phyloP scores from a whole-genome alignment of 2,113 vertebrate genomes.

The Sciurus niger region DNA sequence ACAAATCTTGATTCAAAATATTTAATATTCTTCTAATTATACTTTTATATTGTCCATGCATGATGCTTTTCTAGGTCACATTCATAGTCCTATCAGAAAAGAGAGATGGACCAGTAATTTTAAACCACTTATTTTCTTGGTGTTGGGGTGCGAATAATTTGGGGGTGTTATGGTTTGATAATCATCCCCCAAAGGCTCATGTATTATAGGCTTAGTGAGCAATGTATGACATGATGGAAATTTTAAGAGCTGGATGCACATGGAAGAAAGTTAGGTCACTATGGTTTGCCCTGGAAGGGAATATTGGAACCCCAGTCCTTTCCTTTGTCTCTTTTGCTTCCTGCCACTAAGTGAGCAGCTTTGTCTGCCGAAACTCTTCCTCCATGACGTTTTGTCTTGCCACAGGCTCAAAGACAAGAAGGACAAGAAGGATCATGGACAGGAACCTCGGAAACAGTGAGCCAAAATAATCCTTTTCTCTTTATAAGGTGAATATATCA shows the following conservation, averaged over 20 bases:
- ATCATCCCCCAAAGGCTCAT: no score
- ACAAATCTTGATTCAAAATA: slow-evolving; percentile 29
- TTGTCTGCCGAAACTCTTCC: background rate
- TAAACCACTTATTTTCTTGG: background rate
- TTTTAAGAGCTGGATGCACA: no score
- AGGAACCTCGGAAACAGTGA: background rate
- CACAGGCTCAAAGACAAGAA: background rate
- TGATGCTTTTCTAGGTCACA: background rate
- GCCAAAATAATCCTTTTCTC: background rate
- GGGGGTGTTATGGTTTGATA: background rate
- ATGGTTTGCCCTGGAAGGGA: no score
- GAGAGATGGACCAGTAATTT: background rate
- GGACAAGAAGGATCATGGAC: background rate
- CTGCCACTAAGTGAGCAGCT: background rate
- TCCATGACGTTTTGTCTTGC: background rate
- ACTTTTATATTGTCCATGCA: background rate
- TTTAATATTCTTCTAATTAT: background rate
- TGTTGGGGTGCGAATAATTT: background rate
- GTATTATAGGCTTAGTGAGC: background rate
- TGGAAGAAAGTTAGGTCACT: background rate
- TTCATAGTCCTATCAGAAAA: background rate
- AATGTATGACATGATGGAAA: background rate
- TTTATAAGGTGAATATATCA: background rate
- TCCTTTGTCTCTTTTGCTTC: background rate
- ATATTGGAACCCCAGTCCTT: no score